Base-by-base conservation (phyloP, 2,113 vertebrate genomes). In the Tetrax tetrax region DNA sequence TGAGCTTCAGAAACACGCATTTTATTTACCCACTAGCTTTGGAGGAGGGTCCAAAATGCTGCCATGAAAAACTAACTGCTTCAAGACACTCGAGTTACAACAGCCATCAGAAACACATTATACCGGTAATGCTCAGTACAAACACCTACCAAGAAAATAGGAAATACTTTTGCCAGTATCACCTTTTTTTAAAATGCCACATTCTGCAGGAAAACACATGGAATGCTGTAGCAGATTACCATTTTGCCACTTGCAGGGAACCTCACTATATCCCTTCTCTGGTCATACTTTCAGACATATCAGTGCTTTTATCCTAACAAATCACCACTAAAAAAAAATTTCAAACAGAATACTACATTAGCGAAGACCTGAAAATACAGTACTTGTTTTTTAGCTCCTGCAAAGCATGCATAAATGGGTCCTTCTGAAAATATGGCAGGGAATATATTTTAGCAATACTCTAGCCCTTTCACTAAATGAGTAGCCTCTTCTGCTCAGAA, bases 41-140 rank as follows among this genome's bases (percentile, higher is more conserved):
- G 31, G 27, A 47, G 35, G 27, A 48, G 80, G 8, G 59, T 28
- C 38, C 48, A 80, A 45, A 76, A 61, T 22, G 14, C 12, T 90
- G 54, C 66, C 83, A 82, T 24, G 31, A 50, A 70, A 87, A 45
- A 19, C 2, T 31, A 59, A 38, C 10, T 43, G 25, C 38, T 87
- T 70, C 45, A 37, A 50, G 23, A 27, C 16, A 65, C 12, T 89
- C 24, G 19, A 3, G n/a, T 45, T 59, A 24, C 23, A 68, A 9
- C 0, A 41, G 18, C 61, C 19, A 19, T 2, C 0, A 2, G 65
- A 83, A 90, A 83, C 2, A 6, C 19, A 5, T 7, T 24, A 54
- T 12, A 54, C 20, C 20, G 63, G 5, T 53, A 83, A 92, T 56
- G 43, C 29, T 48, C 45, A 48, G 28, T 50, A 48, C 23, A 60